Conservation (phyloP, 1,140 invertebrate species). For the Cecropterus lyciades region DNA sequence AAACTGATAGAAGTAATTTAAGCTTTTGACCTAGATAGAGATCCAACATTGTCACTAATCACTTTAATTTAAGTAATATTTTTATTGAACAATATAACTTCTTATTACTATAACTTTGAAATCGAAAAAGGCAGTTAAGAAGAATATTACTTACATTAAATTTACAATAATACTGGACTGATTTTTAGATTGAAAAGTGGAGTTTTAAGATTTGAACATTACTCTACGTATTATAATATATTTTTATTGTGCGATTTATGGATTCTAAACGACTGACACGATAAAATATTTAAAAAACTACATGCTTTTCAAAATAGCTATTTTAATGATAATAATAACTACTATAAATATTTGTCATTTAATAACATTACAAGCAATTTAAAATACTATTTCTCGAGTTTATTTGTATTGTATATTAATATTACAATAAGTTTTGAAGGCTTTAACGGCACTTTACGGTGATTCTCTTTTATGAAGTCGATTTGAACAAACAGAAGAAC, state of each 20-base stretch:
- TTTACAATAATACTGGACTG: conserved; percentile 7
- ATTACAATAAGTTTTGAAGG: no score
- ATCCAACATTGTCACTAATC: neutral
- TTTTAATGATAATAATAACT: neutral
- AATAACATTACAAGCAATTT: no score
- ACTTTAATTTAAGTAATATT: neutral
- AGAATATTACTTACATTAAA: neutral
- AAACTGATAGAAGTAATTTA: no score
- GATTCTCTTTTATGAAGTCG: no score
- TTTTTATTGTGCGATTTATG: conserved; percentile 4
- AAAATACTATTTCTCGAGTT: no score
- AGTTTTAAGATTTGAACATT: neutral
- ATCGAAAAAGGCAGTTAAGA: neutral
- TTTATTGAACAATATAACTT: neutral
- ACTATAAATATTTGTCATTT: no score
- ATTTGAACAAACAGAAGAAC: no score
- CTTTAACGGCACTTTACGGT: no score
- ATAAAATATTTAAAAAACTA: neutral
- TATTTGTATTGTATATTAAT: no score
- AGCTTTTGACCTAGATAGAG: neutral
- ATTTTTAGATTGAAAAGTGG: conserved; percentile 1
- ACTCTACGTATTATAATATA: conserved; percentile 1
- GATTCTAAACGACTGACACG: neutral
- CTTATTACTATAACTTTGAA: conserved; percentile 5
- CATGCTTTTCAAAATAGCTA: neutral